Base-by-base conservation (phyloP, 2,888 invertebrate genomes). In the Proisotoma minuta region DNA sequence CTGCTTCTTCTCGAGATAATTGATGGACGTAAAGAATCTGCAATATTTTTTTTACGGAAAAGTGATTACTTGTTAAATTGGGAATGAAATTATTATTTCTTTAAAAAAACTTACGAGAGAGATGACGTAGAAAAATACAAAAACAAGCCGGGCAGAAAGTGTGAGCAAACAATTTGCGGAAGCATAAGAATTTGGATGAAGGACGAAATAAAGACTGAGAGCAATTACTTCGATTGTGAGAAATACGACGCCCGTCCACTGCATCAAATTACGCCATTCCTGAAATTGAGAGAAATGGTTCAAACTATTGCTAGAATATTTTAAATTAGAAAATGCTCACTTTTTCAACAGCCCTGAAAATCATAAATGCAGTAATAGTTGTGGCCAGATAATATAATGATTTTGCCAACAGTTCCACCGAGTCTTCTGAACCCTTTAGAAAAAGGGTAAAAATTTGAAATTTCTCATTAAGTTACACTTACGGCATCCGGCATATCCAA, bases 261-360 rank as follows among this genome's bases (percentile, higher is more conserved):
- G 64, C 40, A 64, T 64, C 18, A 64, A 53, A 40, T 64, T 60
- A 39, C 64, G 28, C 64, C 64, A 64, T 60, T 64, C 64, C 64
- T 64, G 23, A 23, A 24, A 57, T 2, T 47, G 26, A 15, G 4
- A 57, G 1, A 28, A 1, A 27, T 5, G 26, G 20, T 29, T 22
- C 43, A 28, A 53, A 28, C n/a, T n/a, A 53, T 43, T 43, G 5
- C 18, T n/a, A 12, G 28, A 53, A 8, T 28, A 28, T n/a, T 57
- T 24, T 20, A n/a, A n/a, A n/a, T n/a, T n/a, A n/a, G n/a, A n/a
- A 28, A 26, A 15, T 57, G 10, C 12, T 26, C 24, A 64, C 64
- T 53, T 64, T 64, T 28, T 64, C 64, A 10, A 64, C 59, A 15
- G 59, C 60, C 22, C 64, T 40, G 24, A 64, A 64, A 10, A 64